Percentiles rank a stretch among this genome's conserved stretches.
phyloP scores from a whole-genome alignment of 2,797 vertebrate species.

The Enteromius viviparus region DNA sequence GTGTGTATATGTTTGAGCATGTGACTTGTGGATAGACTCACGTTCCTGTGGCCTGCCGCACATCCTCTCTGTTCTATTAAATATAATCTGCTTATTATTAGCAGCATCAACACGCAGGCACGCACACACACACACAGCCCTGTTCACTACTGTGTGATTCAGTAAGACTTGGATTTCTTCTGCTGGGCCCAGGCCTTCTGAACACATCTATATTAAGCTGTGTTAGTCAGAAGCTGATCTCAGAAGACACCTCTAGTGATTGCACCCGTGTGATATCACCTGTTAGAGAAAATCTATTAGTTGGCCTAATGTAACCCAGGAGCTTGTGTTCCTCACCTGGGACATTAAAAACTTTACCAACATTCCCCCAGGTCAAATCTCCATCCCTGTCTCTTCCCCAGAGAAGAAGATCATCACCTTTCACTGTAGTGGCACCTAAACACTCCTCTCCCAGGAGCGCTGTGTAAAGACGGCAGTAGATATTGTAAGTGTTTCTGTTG shows the following conservation, averaged over 20 bases:
- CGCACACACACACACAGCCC: conserved; percentile 36
- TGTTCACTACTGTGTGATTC: conserved; percentile 45
- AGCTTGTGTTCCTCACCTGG: conserved; percentile 29
- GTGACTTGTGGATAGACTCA: conserved; percentile 61
- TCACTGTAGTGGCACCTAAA: conserved; percentile 30
- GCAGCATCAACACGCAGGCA: conserved; percentile 52
- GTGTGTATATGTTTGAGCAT: conserved; percentile 42
- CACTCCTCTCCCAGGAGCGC: not conserved
- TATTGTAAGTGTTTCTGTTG: conserved; percentile 41
- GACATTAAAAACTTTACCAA: not conserved
- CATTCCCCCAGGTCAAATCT: not conserved
- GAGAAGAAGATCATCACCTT: conserved; percentile 39
- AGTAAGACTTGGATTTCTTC: conserved; percentile 43
- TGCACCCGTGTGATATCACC: conserved; percentile 42
- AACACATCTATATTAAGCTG: conserved; percentile 62
- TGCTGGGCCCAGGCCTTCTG: conserved; percentile 4
- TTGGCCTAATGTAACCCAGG: conserved; percentile 51
- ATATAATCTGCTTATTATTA: conserved; percentile 75
- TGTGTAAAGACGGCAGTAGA: conserved; percentile 25
- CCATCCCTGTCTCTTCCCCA: not conserved
- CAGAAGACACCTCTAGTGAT: conserved; percentile 48
- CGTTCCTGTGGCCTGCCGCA: conserved; percentile 65
- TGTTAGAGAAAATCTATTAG: conserved; percentile 62
- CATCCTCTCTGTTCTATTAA: conserved; percentile 63
- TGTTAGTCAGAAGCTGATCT: conserved; percentile 54